Evolutionary conservation across 2,113 vertebrate genomes (phyloP), one percentile per base, ranked within the genome.

Genomic region (Prionailurus bengalensis): DNA sequence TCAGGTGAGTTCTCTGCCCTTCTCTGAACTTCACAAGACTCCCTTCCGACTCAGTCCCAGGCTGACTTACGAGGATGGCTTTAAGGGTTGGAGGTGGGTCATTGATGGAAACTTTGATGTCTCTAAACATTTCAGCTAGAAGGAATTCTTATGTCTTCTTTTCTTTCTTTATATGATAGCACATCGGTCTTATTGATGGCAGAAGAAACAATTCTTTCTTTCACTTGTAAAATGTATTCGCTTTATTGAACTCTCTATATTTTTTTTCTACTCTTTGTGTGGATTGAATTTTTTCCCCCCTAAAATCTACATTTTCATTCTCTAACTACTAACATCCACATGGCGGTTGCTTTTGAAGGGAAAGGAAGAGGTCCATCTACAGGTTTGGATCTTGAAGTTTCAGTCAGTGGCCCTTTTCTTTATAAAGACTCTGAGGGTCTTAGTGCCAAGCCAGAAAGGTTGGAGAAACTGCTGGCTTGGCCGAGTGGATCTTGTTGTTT

Each of bases 391-490:
- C 89, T 97, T 55, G 63, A 95, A 45, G 89, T 78, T 96, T 92
- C 78, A 55, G 16, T 63, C 89, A 89, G 13, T 5, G 8, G 83
- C 86, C 93, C 66, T 86, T 93, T 97, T 96, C 96, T 97, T 98
- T 79, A 55, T 7, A 87, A 86, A 97, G 61, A 92, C 29, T 82
- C 92, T 97, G 48, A 45, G 45, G 45, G 48, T 95, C 70, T 99
- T 98, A 99, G 98, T 99, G 99, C 97, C 99, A 99, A 98, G 99
- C 99, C 98, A 98, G 51, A 99, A 99, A 3, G 99, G 99, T 93
- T 99, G 99, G 98, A 99, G 99, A 98, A 99, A 99, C 97, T 99
- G 99, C 94, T 99, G 99, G 51, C 99, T 99, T 39, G 99, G 99
- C 96, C 99, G 98, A 27, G 99, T 99, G 70, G 99, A 99, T 63